These are phyloP conservation scores for Micronycteris hirsuta DNA, from an alignment of 2,113 vertebrate genomes.

Conservation along the genomic window DNA sequence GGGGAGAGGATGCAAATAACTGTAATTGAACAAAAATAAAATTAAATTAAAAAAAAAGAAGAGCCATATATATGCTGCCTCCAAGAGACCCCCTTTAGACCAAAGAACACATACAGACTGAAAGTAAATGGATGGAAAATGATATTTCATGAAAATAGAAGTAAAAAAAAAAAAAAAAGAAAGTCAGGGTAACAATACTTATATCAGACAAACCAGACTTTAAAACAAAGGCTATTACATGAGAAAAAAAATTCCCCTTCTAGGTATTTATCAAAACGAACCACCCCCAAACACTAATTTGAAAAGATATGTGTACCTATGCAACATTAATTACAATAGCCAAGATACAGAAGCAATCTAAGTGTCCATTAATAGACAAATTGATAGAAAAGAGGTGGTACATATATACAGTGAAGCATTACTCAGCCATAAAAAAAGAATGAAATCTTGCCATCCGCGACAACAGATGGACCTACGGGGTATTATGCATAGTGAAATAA, in stretches of 20 bases:
- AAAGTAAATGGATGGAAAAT: no score
- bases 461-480: neutral
- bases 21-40: no score
- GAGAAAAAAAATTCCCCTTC: neutral
- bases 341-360: neutral
- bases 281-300: neutral
- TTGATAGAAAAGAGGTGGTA: neutral
- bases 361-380: neutral
- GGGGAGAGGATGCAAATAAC: no score
- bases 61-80: no score
- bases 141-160: no score
- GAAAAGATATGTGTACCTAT: neutral
- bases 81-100: no score
- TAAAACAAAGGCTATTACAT: neutral
- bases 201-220: neutral
- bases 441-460: neutral
- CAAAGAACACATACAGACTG: no score
- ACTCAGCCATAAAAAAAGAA: neutral
- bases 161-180: no score
- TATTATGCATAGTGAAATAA: neutral
- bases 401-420: neutral
- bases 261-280: neutral
- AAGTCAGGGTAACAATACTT: neutral
- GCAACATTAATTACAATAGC: no score
- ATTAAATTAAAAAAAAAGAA: no score